Conservation (phyloP, 1,140 invertebrate species). For the Holotrichia oblita region DNA sequence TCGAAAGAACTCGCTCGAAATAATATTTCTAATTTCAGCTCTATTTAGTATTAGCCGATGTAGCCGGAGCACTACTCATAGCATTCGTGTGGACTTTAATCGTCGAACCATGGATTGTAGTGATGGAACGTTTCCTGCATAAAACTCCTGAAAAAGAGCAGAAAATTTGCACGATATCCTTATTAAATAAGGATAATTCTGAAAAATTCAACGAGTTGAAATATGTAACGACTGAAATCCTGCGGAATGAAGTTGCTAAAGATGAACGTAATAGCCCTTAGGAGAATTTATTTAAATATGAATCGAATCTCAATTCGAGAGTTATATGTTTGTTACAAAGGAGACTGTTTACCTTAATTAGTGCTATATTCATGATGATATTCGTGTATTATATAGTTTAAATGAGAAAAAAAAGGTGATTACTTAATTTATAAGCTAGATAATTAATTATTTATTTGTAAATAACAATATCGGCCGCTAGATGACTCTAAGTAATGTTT, state of each 20-base stretch:
- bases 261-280: not conserved
- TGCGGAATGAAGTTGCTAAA: not conserved
- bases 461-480: not conserved
- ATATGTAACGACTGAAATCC: not conserved
- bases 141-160: not conserved
- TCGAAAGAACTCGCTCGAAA: not conserved
- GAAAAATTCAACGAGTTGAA: not conserved
- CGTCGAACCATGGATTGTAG: not conserved
- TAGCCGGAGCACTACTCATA: not conserved
- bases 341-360: not conserved
- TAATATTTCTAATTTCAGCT: not conserved
- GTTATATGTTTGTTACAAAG: not conserved
- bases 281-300: not conserved
- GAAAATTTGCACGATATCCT: not conserved
- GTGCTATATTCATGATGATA: not conserved
- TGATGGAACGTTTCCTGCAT: not conserved
- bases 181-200: not conserved
- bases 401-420: not conserved
- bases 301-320: not conserved
- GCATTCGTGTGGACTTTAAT: constrained; percentile 2
- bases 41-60: not conserved
- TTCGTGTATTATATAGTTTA: not conserved
- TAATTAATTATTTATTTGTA: not conserved
- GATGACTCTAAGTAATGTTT: not conserved
- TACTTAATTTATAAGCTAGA: not conserved